These are phyloP conservation scores for Molothrus ater DNA, from an alignment of 2,797 vertebrate genomes.

Conservation along the genomic window DNA sequence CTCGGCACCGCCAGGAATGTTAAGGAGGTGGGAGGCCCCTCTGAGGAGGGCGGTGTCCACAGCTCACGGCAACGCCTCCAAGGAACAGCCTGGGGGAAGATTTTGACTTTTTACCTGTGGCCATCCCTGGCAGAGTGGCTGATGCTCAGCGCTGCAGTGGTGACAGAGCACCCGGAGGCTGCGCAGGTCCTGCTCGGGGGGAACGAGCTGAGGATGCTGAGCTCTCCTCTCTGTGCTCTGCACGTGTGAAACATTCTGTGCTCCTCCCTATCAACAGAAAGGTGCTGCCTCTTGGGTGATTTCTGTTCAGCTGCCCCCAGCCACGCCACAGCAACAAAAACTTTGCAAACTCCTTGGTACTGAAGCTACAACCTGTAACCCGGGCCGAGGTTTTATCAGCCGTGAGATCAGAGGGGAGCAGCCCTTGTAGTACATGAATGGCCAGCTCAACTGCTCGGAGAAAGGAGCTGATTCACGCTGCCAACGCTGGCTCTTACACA, in stretches of 20 bases:
- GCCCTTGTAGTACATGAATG: not conserved
- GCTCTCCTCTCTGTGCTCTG: not conserved
- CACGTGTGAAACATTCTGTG: accelerated
- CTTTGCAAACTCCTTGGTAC: not conserved
- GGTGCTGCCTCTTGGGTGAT: not conserved
- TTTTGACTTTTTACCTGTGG: not conserved
- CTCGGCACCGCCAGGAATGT: not conserved
- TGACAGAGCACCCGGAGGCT: accelerated
- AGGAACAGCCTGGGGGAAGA: not conserved
- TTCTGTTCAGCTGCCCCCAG: not conserved
- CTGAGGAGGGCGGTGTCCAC: not conserved
- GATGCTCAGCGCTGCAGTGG: accelerated
- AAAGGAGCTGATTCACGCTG: slow-evolving; percentile 22
- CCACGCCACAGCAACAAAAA: not conserved
- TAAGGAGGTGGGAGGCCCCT: not conserved
- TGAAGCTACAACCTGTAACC: not conserved
- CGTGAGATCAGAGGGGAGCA: not conserved
- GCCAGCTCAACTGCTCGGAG: slow-evolving; percentile 14
- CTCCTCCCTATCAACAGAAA: not conserved
- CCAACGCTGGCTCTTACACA: not conserved
- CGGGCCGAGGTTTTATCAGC: not conserved
- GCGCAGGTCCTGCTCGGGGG: accelerated
- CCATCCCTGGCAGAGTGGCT: not conserved
- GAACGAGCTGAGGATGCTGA: not conserved
- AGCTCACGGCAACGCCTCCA: not conserved